Evolutionary conservation across 2,797 vertebrate genomes (phyloP).

Genomic region (Macrochelys suwanniensis): DNA sequence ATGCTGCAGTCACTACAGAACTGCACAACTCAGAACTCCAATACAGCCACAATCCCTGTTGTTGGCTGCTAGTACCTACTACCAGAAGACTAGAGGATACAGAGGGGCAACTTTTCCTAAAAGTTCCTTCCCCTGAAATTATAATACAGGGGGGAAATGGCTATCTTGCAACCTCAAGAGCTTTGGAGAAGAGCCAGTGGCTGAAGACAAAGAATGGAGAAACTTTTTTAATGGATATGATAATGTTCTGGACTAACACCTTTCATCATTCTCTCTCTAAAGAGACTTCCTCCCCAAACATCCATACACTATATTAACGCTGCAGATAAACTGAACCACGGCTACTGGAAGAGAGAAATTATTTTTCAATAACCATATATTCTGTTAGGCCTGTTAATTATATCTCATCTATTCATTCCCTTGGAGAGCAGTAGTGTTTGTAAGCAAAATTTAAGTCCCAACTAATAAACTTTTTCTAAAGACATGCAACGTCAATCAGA

Average conservation of each 20-base stretch:
- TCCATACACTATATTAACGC: neutral
- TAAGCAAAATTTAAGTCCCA: neutral
- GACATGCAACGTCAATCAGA: neutral
- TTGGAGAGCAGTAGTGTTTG: neutral
- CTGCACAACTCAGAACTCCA: neutral
- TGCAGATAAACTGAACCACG: neutral
- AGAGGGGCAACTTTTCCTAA: neutral
- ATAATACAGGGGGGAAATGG: neutral
- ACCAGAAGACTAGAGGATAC: neutral
- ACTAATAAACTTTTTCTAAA: neutral
- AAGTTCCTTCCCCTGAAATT: neutral
- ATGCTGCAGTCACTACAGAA: neutral
- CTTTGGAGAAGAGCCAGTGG: no score
- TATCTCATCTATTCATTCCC: neutral
- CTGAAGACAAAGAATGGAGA: neutral
- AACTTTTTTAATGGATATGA: neutral
- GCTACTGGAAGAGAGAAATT: neutral
- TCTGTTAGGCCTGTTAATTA: neutral
- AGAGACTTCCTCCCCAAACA: neutral
- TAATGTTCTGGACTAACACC: neutral
- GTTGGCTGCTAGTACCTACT: neutral
- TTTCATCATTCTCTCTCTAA: neutral
- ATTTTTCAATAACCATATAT: neutral
- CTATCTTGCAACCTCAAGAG: neutral
- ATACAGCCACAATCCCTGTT: neutral